Conservation (phyloP, 1,140 invertebrate genomes). For the Odontomachus brunneus region DNA sequence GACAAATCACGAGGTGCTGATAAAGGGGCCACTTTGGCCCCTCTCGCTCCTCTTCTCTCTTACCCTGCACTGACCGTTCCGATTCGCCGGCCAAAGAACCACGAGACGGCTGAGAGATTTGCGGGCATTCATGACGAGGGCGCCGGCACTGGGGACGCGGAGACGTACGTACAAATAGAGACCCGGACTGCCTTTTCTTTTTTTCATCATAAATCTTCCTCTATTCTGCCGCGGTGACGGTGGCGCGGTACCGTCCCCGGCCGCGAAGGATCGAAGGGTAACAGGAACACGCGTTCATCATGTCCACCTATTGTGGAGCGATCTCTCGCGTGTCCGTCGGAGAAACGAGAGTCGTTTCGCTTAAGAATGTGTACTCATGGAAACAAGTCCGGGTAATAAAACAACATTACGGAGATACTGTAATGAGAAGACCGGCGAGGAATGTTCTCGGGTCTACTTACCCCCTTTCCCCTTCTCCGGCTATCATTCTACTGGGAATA, state of each 20-base stretch:
- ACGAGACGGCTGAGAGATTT: constrained; percentile 47
- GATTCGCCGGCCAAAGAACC: constrained; percentile 23
- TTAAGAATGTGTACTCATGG: constrained; percentile 12
- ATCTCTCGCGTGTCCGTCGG: background rate
- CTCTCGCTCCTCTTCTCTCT: too few relatives aligned
- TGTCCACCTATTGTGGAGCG: constrained; percentile 20
- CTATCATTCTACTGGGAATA: too few relatives aligned
- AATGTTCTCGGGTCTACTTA: constrained; percentile 14
- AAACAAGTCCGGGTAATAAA: constrained; percentile 40
- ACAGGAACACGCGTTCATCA: constrained; percentile 45
- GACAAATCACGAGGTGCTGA: constrained; percentile 46
- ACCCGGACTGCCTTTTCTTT: background rate
- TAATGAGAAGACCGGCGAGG: constrained; percentile 2
- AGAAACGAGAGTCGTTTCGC: constrained; percentile 25
- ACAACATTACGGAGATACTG: constrained; percentile 4
- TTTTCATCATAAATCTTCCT: constrained; percentile 44
- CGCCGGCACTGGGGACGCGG: background rate
- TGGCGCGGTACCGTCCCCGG: constrained; percentile 10
- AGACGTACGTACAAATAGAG: constrained; percentile 47
- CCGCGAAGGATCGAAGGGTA: constrained; percentile 45
- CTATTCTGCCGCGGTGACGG: constrained; percentile 28
- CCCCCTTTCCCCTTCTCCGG: too few relatives aligned
- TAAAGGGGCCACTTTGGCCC: constrained; percentile 35
- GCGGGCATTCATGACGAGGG: constrained; percentile 33
- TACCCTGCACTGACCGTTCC: constrained; percentile 7